Evolutionary conservation across 2,888 invertebrate genomes (phyloP), one percentile per base, ranked within the genome.

Genomic region (Drosophila demipolita): DNA sequence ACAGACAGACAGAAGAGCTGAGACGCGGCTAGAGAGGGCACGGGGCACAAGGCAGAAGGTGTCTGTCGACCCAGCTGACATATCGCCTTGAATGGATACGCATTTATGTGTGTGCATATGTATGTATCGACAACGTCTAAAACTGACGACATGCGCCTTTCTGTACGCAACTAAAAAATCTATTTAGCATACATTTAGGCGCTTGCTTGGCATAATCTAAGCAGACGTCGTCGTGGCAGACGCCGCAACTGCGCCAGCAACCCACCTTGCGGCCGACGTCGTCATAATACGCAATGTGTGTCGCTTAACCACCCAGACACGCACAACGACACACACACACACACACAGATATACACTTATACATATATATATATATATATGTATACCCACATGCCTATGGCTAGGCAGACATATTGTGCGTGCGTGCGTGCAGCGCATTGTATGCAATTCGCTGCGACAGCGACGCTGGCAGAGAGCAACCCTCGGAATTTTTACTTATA

Each of bases 101-200:
- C 29, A 29, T 52, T 23, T 32, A 23, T 40, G 23, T 52, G 17
- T 62, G 20, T 48, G 15, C 57, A n/a, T 52, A 26, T 62, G 26
- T 52, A 12, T 63, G 6, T 59, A 75, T 82, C 75, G 79, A 82
- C 86, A 81, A 9, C 72, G 76, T 73, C 84, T 77, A 65, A 73
- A 55, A 52, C 73, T 64, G 66, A 72, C 72, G 66, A 73, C 83
- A 70, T 70, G 67, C 66, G 59, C 48, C 50, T 65, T 49, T 58
- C 52, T 65, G 50, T 62, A 61, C 45, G 53, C 40, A 57, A 63
- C 80, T 66, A 52, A 65, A 80, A 77, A 78, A 72, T 83, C 70
- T 90, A 89, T 88, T 88, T 90, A 88, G 87, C 87, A 88, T 90
- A 90, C 84, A 81, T 90, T 89, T 82, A 74, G 84, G 90, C 89